These are phyloP conservation scores for Quadroppia sp. DNA, from an alignment of 2,888 invertebrate genomes.

Conservation along the genomic window DNA sequence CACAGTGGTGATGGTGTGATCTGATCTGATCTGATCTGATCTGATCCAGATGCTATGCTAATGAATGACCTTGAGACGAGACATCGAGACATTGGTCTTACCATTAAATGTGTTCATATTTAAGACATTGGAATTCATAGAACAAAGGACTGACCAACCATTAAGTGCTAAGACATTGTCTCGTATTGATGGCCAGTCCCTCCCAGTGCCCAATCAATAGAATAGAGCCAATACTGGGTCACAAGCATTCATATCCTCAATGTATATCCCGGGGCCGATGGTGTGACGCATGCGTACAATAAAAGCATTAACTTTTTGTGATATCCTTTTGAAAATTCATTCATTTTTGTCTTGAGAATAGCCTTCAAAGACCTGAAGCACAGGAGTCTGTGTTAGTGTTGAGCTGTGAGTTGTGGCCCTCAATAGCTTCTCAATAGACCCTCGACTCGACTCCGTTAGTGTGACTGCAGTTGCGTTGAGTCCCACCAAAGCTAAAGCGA, in stretches of 20 bases:
- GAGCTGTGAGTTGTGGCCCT: not conserved
- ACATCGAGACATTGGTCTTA: too few relatives aligned
- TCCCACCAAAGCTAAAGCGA: not conserved
- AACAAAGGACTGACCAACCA: too few relatives aligned
- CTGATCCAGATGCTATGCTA: too few relatives aligned
- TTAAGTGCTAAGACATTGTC: too few relatives aligned
- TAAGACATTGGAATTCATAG: too few relatives aligned
- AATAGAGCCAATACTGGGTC: conserved; percentile 1
- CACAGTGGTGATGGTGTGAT: too few relatives aligned
- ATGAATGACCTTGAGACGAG: too few relatives aligned
- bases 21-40: too few relatives aligned
- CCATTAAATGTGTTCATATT: too few relatives aligned
- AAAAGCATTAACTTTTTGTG: not conserved
- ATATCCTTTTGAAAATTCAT: not conserved
- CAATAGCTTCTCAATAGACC: not conserved
- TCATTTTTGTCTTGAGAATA: conserved; percentile 10
- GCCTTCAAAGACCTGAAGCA: not conserved
- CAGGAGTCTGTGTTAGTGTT: not conserved
- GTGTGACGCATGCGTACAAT: not conserved
- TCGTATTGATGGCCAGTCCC: too few relatives aligned
- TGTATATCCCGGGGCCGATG: conserved; percentile 1
- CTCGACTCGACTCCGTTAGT: not conserved
- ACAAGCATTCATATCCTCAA: not conserved
- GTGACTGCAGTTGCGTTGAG: conserved; percentile 1
- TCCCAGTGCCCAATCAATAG: not conserved